phyloP scores from a whole-genome alignment of 1,140 invertebrate genomes.

The Drosophila carrolli region DNA sequence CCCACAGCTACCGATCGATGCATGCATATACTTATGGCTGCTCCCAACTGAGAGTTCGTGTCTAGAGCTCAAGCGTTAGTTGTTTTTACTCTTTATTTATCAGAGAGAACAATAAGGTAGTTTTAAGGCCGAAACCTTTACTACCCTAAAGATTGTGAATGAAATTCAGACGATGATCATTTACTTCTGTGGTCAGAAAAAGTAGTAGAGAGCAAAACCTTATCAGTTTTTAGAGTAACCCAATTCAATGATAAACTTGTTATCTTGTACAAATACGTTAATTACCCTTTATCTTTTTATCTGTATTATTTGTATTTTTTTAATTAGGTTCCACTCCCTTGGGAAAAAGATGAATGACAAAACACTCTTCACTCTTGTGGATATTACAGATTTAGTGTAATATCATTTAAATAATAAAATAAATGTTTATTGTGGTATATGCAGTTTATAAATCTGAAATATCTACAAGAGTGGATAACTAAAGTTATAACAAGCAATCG shows the following conservation, averaged over 20 bases:
- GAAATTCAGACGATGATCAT: too few species aligned
- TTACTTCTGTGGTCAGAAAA: too few species aligned
- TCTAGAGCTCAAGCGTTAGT: neutral
- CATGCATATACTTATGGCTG: conserved; percentile 4
- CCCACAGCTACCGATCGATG: conserved; percentile 46
- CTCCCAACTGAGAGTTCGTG: neutral
- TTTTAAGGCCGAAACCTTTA: too few species aligned
- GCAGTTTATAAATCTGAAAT: too few species aligned
- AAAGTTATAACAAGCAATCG: too few species aligned
- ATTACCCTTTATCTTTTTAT: conserved; percentile 3
- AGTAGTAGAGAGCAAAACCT: too few species aligned
- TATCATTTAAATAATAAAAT: too few species aligned
- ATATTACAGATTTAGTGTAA: too few species aligned
- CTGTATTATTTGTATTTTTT: neutral
- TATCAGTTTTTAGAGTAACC: neutral
- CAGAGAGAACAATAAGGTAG: neutral
- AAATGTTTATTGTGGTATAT: too few species aligned
- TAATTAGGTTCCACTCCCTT: neutral
- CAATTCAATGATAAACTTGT: neutral
- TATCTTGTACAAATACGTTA: neutral
- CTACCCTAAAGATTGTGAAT: neutral
- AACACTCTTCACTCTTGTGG: neutral
- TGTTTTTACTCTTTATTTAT: neutral
- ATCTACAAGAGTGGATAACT: too few species aligned
- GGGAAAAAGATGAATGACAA: neutral